Evolutionary conservation across 1,140 invertebrate species (phyloP), one percentile per base, ranked within the genome.

Genomic region (Trichoplusia ni): DNA sequence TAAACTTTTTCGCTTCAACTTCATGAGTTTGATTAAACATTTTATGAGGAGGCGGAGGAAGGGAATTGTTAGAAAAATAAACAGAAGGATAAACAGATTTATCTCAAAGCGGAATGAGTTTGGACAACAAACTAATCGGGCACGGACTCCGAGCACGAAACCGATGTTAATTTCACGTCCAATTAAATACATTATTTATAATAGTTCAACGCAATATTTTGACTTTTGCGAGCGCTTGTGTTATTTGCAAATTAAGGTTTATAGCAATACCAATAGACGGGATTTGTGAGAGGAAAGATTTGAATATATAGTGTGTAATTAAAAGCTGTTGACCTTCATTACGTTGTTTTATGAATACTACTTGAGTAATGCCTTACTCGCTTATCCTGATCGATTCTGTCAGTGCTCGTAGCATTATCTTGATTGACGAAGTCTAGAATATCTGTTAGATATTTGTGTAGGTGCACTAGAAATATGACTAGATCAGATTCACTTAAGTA

Each of bases 111-210:
- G 25, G n/a, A 5, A 13, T 47, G 18, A 47, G 44, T 25, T 35
- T 58, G 38, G 51, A 16, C 40, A 49, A 62, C 47, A 58, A 42
- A 46, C 11, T 38, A 27, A 58, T 62, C 54, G 59, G 33, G 49
- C 53, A 33, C 8, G 42, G 59, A 46, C 11, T 14, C 23, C 51
- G 49, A 29, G 16, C 25, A 33, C 16, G 19, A 31, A 47, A 42
- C 64, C 19, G 35, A 38, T 62, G 33, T 59, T 44, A 49, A 61
- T 67, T 62, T 67, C 42, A 62, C 47, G 64, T 29, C 8, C 58
- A 44, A 62, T 62, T 61, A 46, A 59, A 46, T 54, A 19, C 35
- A 44, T 59, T 51, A 56, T 53, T 42, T 33, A 44, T 35, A 59
- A 27, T 42, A 46, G 3, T 5, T 23, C 18, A 46, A 27, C 42